Evolutionary conservation across 2,113 vertebrate genomes (phyloP), one percentile per base, ranked within the genome.

Genomic region (Epinephelus fuscoguttatus): DNA sequence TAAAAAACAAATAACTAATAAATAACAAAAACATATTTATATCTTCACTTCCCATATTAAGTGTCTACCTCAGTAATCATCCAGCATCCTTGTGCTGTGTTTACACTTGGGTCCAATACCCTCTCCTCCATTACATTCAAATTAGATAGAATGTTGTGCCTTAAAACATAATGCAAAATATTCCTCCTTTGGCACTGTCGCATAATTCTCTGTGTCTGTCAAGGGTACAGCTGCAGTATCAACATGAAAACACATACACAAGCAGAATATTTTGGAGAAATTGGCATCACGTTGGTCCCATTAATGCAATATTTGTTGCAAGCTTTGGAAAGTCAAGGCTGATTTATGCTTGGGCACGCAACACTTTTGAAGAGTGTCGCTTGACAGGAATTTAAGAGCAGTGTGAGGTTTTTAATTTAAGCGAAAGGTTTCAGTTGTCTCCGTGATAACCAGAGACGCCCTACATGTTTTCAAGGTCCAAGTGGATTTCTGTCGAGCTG

Each of bases 1-100:
- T 40, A 74, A 21, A 56, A 6, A 45, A 78, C 18, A 74, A 21
- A 56, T 9, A 45, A 82, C 18, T 15, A 63, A n/a, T 53, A 23
- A 42, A 21, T 62, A 21, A 64, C n/a, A 45, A 49, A 40, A 52
- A 15, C 14, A 42, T 14, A 72, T 57, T 59, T 19, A 21, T 47
- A 52, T 50, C 5, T 23, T 30, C 17, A 30, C 17, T 69, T 62
- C 47, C 14, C 12, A n/a, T 55, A 4, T 21, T 17, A 18, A 61
- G 40, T 67, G 14, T 66, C 14, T 55, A 19, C n/a, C 42, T 69
- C 61, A 50, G 13, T 74, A 57, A 61, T 68, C 3, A 37, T 47
- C 6, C n/a, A 23, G 40, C n/a, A 64, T 52, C 45, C 27, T 55
- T 59, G 40, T 60, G 37, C 45, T 61, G 57, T 75, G 21, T 60